phyloP scores from a whole-genome alignment of 2,888 invertebrate species.

The Geophilus truncorum region DNA sequence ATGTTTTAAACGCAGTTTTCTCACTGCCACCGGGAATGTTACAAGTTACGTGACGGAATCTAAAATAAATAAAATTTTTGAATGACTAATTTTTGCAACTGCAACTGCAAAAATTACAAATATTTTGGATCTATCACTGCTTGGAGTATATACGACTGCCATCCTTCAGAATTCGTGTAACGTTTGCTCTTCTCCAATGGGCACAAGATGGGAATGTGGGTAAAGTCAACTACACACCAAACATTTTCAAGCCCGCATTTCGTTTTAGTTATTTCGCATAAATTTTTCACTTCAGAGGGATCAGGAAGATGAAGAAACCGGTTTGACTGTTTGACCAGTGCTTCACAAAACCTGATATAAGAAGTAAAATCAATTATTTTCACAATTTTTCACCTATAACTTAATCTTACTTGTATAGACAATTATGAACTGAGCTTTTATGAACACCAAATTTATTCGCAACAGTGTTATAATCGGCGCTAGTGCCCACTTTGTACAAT shows the following conservation, averaged over 20 bases:
- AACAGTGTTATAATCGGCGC: not conserved
- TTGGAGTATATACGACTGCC: not conserved
- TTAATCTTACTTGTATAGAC: constrained; percentile 10
- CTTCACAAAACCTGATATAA: not conserved
- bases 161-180: not conserved
- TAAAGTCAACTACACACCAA: not conserved
- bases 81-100: no score
- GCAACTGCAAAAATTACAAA: no score
- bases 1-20: not conserved
- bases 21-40: constrained; percentile 7
- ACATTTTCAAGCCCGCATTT: not conserved
- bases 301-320: not conserved
- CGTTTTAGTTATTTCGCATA: no score
- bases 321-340: not conserved
- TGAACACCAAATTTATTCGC: constrained; percentile 13
- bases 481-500: not conserved
- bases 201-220: not conserved
- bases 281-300: not conserved
- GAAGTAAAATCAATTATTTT: not conserved
- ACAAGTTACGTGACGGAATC: not conserved
- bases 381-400: not conserved
- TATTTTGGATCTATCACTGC: not conserved
- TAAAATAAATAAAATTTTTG: not conserved
- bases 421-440: constrained; percentile 18
- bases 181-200: not conserved